Base-by-base conservation (phyloP, 2,797 vertebrate genomes). In the Orientallactaga sibirica region DNA sequence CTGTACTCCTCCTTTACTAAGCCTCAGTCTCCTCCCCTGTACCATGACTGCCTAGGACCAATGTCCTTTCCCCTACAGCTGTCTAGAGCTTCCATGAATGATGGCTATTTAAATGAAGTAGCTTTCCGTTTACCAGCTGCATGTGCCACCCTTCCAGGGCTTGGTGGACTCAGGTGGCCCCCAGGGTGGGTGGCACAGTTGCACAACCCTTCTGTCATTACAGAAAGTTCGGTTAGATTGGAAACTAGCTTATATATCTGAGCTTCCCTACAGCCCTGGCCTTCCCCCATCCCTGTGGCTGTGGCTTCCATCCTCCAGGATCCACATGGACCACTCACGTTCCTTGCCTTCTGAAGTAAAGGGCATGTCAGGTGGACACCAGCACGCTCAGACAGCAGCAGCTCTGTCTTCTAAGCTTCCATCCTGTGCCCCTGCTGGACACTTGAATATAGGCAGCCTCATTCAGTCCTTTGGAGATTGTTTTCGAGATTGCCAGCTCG, bases 181-280 rank as follows among this genome's bases (percentile, higher is more conserved):
- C 75, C 25, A 1, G 2, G 6, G 85, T 0, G 3, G 27, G 61
- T 33, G 55, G 43, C 48, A n/a, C 14, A 18, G 48, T 20, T 7
- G 5, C 12, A 48, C 33, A 68, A 48, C 3, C 10, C 48, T 66
- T 62, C 64, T 37, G 3, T 82, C 2, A 1, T 5, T 0, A 1
- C 15, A 3, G 82, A 66, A 73, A 19, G 18, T 43, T 75, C 76
- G 73, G 19, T 22, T 11, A 48, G 55, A 22, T 4, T 19, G 43
- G 9, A 80, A 71, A 22, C 20, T 52, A 29, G 7, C 7, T 58
- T 16, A 1, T 76, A 27, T 5, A 12, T 15, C 20, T 5, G 41
- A 58, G 11, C 15, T 52, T 77, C 86, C 71, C 73, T 80, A 22
- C 9, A 24, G 29, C 11, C 27, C 61, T 12, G 22, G 33, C 2